Evolutionary conservation across 2,113 vertebrate genomes (phyloP), one percentile per base, ranked within the genome.

Genomic region (Choloepus hoffmanni): DNA sequence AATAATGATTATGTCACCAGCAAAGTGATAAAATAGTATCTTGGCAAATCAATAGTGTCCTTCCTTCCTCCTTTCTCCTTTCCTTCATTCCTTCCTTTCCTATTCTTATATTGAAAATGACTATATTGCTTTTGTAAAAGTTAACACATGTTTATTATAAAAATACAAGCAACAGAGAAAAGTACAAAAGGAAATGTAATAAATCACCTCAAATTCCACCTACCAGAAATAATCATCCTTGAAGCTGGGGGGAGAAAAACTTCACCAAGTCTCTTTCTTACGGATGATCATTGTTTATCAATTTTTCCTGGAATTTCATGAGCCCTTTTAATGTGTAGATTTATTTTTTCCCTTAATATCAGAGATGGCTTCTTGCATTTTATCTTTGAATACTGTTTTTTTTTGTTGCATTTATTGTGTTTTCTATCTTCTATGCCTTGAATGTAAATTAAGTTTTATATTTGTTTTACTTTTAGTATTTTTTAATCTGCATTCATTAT

Each of bases 61-160:
- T 73, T 50, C 33, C 26, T 82, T 72, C 58, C 65, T n/a, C 18
- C 50, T 23, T 55, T 92, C 79, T 85, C 67, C 36, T 72, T 72
- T 83, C 33, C n/a, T 81, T 14, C 11, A 1, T 76, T 2, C 53
- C 15, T 67, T 23, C 28, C 19, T 67, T 65, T 67, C 24, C 28
- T 63, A 62, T 30, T 36, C 33, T 94, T 48, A 33, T 78, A 79
- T 70, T 83, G 86, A 28, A 53, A 83, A 85, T 43, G 23, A 50
- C 12, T 72, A 4, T 55, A 43, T 96, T 82, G 23, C 36, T 91
- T 96, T 88, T 89, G 28, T 90, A 18, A 95, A 68, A 95, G 11
- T 58, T 62, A 79, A 21, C 10, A 63, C 8, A 50, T 24, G 7
- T 36, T 76, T 5, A 33, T 92, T 72, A 53, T 53, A 53, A 82